These are phyloP conservation scores for Poeciliopsis infans DNA, from an alignment of 2,797 vertebrate genomes.

Conservation along the genomic window DNA sequence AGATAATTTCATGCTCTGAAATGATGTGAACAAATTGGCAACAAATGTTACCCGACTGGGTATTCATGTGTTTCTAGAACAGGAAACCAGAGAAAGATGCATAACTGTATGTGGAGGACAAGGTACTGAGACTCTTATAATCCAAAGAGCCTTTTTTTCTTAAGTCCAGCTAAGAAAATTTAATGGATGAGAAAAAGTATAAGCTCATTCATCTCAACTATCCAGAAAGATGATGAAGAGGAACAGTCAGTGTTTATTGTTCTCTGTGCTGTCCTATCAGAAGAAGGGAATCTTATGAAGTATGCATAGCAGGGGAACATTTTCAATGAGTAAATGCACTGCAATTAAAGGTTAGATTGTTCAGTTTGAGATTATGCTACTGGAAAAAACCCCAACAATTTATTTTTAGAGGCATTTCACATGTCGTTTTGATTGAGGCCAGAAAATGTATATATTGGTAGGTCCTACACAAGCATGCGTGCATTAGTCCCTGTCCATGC, in stretches of 20 bases:
- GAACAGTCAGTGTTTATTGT: not conserved
- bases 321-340: not conserved
- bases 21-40: conserved; percentile 25
- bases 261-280: not conserved
- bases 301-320: not conserved
- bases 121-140: not conserved
- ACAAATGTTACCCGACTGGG: conserved; percentile 37
- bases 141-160: not conserved
- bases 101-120: not conserved
- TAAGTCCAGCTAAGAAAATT: not conserved
- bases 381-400: not conserved
- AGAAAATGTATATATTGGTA: conserved; percentile 9
- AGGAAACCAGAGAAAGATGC: conserved; percentile 15
- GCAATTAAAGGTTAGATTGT: not conserved
- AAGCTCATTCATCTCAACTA: not conserved
- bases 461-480: conserved; percentile 6
- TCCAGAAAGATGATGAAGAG: not conserved
- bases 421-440: not conserved
- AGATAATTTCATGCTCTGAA: conserved; percentile 6
- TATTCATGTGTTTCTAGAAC: conserved; percentile 8
- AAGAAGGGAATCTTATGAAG: not conserved
- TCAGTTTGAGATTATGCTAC: not conserved
- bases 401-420: not conserved
- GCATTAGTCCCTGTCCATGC: conserved; percentile 18
- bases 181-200: not conserved